These are phyloP conservation scores for Mercenaria mercenaria DNA, from an alignment of 1,140 invertebrate genomes.

Conservation along the genomic window DNA sequence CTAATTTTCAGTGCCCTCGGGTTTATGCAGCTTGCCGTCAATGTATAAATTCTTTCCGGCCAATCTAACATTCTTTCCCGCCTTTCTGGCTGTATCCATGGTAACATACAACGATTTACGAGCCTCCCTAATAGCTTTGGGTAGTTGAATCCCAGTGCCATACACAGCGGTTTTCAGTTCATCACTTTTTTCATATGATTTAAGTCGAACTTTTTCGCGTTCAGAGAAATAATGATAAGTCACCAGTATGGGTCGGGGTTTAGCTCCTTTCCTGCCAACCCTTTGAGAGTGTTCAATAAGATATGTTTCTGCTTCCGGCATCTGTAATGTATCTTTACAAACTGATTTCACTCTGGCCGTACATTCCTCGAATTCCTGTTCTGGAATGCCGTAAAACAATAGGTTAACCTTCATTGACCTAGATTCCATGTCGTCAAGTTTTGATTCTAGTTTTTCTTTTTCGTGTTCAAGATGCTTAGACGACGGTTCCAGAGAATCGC, in stretches of 20 bases:
- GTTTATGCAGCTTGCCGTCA: background rate
- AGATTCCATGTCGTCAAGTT: background rate
- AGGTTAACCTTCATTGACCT: background rate
- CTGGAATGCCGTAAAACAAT: conserved; percentile 5
- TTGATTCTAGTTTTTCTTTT: background rate
- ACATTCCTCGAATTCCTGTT: background rate
- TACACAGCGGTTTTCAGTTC: background rate
- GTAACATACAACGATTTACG: background rate
- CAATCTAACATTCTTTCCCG: background rate
- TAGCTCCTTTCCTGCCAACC: background rate
- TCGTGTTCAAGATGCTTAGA: background rate
- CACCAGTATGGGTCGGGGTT: background rate
- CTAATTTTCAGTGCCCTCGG: background rate
- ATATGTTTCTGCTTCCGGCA: background rate
- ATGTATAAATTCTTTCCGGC: background rate
- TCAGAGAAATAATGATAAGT: background rate
- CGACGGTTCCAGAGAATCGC: background rate
- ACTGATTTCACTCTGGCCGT: background rate
- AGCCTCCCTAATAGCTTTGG: background rate
- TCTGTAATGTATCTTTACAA: background rate
- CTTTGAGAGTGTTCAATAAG: background rate
- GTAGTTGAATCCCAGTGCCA: conserved; percentile 3
- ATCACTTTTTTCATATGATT: background rate
- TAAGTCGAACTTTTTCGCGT: background rate
- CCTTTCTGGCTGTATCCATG: background rate